Evolutionary conservation across 53 echinoderm and acorn worm species (phyloP), one percentile per base, ranked within the genome.

Genomic region (Echinometra lucunter): DNA sequence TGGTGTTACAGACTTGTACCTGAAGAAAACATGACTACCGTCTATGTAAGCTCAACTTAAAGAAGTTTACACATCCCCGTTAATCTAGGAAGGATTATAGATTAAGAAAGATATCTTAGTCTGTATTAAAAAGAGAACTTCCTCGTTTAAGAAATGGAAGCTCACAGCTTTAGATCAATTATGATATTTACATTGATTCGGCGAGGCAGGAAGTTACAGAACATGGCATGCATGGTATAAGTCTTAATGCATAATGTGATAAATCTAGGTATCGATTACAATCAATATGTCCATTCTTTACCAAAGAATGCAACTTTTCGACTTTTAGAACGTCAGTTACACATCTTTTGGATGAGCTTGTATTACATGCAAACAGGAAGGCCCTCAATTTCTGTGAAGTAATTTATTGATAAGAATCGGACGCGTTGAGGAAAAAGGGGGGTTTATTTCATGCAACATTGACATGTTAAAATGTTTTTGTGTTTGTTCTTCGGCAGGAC

Each of bases 101-200:
- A 85, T 85, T 27, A 27, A 85, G n/a, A 28, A 44, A 23, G 85
- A 85, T 85, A 85, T 49, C 85, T 49, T n/a, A 45, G 85, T 85
- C 21, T 85, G 53, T 85, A 45, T 85, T 47, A 85, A 49, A 78
- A 81, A 49, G 40, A 81, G 27, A 49, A 85, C 85, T 85, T 85
- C 85, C 85, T 49, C 25, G 49, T 49, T 85, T 85, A 85, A 49
- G 45, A 85, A 85, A 49, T 85, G 49, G 85, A 85, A 85, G 85
- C 85, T 85, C n/a, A 49, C 8, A 28, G 85, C 47, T 85, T 85
- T 85, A 85, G 85, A 85, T 85, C 85, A 85, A 85, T 85, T 85
- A 85, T 85, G 85, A 85, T 85, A 85, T 85, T 85, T 4, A 49
- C 47, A 49, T 85, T 28, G 85, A 47, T 49, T 21, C 85, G 85